A percentile compares a stretch with the other conserved stretches of the same genome.
phyloP scores from a whole-genome alignment of 2,113 vertebrate genomes.

The Miniopterus natalensis region DNA sequence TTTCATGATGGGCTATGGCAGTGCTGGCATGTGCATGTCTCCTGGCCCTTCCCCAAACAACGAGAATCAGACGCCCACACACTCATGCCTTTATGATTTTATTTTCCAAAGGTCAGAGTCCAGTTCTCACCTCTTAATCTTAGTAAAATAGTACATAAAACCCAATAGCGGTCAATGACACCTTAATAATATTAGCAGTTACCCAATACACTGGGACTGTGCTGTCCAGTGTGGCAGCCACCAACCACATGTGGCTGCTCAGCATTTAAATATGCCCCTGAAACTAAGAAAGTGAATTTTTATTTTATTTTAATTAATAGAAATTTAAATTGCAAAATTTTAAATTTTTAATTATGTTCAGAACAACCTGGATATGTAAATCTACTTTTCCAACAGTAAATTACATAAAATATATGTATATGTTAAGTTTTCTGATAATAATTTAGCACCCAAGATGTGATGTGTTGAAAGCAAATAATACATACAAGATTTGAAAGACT shows the following conservation, averaged over 20 bases:
- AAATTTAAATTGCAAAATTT: constrained; percentile 2
- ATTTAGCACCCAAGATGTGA: not conserved
- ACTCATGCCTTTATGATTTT: not conserved
- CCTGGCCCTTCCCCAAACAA: not conserved
- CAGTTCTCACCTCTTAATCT: constrained; percentile 51
- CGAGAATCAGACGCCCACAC: not conserved
- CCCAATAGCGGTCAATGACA: not conserved
- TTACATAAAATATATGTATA: not conserved
- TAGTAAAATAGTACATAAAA: constrained; percentile 48
- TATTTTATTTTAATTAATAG: constrained; percentile 15
- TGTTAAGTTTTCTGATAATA: constrained; percentile 17
- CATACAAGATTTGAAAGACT: not conserved
- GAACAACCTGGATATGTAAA: not conserved
- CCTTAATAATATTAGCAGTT: not conserved
- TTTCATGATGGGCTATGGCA: not conserved
- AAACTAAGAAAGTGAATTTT: not conserved
- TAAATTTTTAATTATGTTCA: not conserved
- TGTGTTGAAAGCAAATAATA: not conserved
- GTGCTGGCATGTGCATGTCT: not conserved
- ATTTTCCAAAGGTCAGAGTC: not conserved
- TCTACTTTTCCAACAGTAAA: constrained; percentile 6
- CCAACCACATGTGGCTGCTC: not conserved
- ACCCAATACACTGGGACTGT: not conserved
- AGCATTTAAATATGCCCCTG: not conserved
- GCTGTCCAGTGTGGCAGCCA: not conserved